Conservation (phyloP, 2,888 invertebrate species). For the Netelia melanura region DNA sequence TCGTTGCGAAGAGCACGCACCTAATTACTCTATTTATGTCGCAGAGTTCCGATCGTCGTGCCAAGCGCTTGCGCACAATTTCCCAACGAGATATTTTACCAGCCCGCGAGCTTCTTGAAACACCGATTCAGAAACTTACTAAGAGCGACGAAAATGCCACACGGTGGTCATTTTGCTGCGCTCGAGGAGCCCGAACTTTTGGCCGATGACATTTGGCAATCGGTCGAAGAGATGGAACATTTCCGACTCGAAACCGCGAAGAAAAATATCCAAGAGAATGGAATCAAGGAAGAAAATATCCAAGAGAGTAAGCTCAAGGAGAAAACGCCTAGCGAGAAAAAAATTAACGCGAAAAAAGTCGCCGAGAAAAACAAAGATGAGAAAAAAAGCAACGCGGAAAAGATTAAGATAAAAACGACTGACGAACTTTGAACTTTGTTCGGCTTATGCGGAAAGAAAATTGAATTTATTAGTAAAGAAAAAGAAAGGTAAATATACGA, state of each 20-base stretch:
- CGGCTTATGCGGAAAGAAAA: not conserved
- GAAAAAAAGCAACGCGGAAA: not conserved
- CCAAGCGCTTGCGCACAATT: constrained; percentile 81
- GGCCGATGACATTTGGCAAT: constrained; percentile 79
- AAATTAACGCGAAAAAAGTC: no score
- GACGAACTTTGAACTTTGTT: constrained; percentile 6
- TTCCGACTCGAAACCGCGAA: not conserved
- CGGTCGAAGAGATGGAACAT: constrained; percentile 70
- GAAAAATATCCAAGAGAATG: not conserved
- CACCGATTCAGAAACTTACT: constrained; percentile 80
- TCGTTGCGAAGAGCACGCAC: not conserved
- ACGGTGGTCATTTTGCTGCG: constrained; percentile 83
- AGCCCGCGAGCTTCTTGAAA: constrained; percentile 73
- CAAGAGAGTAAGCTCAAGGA: not conserved
- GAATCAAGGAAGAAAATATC: not conserved
- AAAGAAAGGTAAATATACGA: not conserved
- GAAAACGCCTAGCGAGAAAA: no score
- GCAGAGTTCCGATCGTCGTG: constrained; percentile 74
- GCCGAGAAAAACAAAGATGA: not conserved
- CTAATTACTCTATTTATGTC: not conserved
- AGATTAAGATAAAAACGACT: not conserved
- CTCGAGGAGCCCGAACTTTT: constrained; percentile 80
- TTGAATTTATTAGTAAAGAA: not conserved
- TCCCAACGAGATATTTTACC: constrained; percentile 78
- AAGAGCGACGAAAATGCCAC: constrained; percentile 76